These are phyloP conservation scores for Schrankia costaestrigalis DNA, from an alignment of 2,888 invertebrate genomes.

Conservation along the genomic window DNA sequence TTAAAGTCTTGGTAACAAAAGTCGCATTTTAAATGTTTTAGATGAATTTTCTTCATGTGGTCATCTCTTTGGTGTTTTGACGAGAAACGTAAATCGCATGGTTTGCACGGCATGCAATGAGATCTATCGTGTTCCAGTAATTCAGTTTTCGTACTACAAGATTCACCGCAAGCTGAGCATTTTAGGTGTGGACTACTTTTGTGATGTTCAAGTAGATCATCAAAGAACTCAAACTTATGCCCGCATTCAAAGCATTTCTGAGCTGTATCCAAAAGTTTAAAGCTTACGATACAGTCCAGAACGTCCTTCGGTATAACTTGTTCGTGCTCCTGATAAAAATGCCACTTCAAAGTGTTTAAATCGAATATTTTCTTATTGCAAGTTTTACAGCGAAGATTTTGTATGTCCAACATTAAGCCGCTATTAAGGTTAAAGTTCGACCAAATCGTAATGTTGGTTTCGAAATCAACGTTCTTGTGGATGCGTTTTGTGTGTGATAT, in stretches of 20 bases:
- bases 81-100: conserved; percentile 3
- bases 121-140: conserved; percentile 3
- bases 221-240: conserved; percentile 31
- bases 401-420: conserved; percentile 4
- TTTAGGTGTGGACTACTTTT: conserved; percentile 23
- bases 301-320: conserved; percentile 1
- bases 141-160: not conserved
- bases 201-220: conserved; percentile 38
- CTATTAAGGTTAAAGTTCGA: conserved; percentile 1
- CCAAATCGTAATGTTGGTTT: conserved; percentile 1
- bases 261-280: conserved; percentile 33
- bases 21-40: conserved; percentile 2
- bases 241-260: conserved; percentile 40
- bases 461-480: conserved; percentile 1
- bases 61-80: conserved; percentile 1
- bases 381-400: conserved; percentile 1
- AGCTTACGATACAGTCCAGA: conserved; percentile 25
- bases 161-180: conserved; percentile 2
- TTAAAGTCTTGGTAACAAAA: conserved; percentile 35
- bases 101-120: conserved; percentile 6
- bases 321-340: conserved; percentile 3
- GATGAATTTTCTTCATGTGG: conserved; percentile 1
- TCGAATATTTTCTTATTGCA: conserved; percentile 2
- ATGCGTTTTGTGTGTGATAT: not conserved
- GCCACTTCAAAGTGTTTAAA: conserved; percentile 3